These are phyloP conservation scores for Nipponia nippon DNA, from an alignment of 2,113 vertebrate genomes.

Conservation along the genomic window DNA sequence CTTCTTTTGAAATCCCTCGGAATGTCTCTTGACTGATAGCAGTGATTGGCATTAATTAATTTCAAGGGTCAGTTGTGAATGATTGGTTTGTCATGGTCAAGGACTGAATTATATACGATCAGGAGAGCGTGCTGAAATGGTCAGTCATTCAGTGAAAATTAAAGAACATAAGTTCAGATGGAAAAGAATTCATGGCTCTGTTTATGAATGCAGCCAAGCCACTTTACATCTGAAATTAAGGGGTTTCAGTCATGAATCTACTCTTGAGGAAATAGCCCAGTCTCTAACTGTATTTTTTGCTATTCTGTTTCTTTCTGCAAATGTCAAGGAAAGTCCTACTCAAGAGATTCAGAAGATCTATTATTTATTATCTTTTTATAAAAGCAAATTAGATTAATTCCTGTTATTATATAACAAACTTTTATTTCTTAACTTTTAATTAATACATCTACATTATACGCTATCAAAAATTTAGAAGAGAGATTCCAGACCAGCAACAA, in stretches of 20 bases:
- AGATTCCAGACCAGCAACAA: background rate
- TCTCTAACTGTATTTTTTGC: background rate
- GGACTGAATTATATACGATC: conserved; percentile 63
- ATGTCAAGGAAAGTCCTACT: background rate
- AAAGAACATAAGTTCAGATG: conserved; percentile 40
- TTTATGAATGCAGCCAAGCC: conserved; percentile 42
- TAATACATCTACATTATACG: background rate
- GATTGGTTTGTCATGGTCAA: conserved; percentile 70
- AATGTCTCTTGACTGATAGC: conserved; percentile 31
- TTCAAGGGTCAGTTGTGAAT: conserved; percentile 69
- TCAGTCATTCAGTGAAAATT: conserved; percentile 39
- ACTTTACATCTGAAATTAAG: conserved; percentile 52
- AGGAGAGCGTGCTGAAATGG: conserved; percentile 33
- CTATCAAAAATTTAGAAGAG: background rate
- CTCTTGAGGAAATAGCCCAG: background rate
- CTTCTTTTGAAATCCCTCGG: conserved; percentile 10
- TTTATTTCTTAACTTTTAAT: background rate
- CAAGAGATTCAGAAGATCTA: background rate
- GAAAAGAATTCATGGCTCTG: background rate
- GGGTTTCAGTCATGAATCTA: background rate
- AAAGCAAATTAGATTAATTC: background rate
- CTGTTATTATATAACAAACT: background rate
- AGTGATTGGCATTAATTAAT: conserved; percentile 41
- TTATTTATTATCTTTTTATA: background rate
- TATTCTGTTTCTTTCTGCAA: background rate